A percentile compares a stretch with the other conserved stretches of the same genome.
Evolutionary conservation across 2,888 invertebrate species (phyloP).

Genomic region (Cepaea hortensis): DNA sequence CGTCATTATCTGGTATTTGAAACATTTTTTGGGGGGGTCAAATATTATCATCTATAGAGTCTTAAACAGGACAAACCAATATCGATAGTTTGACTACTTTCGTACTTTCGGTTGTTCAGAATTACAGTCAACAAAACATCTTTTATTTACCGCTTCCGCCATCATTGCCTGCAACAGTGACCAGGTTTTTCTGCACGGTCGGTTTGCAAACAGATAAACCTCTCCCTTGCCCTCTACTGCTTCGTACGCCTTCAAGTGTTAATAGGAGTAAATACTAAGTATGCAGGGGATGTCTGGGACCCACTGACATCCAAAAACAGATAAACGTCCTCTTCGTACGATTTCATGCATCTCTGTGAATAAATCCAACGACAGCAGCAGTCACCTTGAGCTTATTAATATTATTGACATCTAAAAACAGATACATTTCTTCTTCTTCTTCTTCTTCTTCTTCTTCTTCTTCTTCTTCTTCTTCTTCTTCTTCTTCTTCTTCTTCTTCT

Average conservation of each 20-base stretch:
- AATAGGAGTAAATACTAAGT: too few species aligned
- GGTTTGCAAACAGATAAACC: neutral
- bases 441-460: neutral
- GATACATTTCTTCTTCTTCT: neutral
- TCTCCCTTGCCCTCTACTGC: too few species aligned
- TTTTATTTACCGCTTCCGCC: constrained; percentile 1
- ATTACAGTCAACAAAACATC: neutral
- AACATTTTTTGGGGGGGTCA: constrained; percentile 55
- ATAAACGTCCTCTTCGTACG: too few species aligned
- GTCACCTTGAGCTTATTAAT: too few species aligned
- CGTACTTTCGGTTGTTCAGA: too few species aligned
- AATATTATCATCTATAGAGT: neutral
- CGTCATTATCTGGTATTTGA: constrained; percentile 65
- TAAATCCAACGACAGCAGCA: too few species aligned
- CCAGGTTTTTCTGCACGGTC: constrained; percentile 3
- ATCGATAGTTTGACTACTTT: too few species aligned
- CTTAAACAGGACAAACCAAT: too few species aligned
- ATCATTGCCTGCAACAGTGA: neutral
- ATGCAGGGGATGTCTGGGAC: too few species aligned
- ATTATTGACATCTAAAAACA: neutral
- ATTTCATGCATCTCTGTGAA: too few species aligned
- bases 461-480: neutral
- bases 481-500: neutral
- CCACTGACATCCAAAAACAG: too few species aligned
- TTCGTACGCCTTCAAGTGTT: too few species aligned